Conservation (phyloP, 2,113 vertebrate species). For the Ctenodactylus gundi region DNA sequence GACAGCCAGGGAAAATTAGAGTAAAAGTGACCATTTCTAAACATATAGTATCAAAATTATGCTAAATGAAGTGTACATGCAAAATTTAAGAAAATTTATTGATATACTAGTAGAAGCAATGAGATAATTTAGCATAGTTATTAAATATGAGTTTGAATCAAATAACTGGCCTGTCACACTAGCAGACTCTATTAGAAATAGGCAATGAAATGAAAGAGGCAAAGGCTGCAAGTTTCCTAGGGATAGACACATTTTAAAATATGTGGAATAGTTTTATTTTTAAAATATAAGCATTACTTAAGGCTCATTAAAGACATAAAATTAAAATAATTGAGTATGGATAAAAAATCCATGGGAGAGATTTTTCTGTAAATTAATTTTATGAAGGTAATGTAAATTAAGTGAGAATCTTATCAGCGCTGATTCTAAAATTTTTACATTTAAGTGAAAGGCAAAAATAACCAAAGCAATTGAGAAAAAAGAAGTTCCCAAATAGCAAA, state of each 20-base stretch:
- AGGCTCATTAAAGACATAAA: not conserved
- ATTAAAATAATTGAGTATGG: not conserved
- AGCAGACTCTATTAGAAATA: not conserved
- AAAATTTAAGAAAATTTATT: not conserved
- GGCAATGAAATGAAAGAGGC: not conserved
- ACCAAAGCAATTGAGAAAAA: not conserved
- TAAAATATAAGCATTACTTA: not conserved
- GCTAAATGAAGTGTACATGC: not conserved
- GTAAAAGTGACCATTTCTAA: too few relatives aligned
- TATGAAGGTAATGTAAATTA: not conserved
- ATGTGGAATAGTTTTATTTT: not conserved
- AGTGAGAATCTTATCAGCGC: not conserved
- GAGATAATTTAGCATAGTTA: not conserved
- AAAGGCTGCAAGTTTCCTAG: not conserved
- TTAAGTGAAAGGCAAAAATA: not conserved
- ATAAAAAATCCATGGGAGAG: not conserved
- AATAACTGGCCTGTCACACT: not conserved
- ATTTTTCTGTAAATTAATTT: not conserved
- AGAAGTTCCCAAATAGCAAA: not conserved
- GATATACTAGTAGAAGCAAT: not conserved
- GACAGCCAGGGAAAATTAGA: too few relatives aligned
- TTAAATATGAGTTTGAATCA: not conserved
- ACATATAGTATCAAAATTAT: not conserved
- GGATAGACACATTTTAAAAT: not conserved
- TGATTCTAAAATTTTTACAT: not conserved